Conservation (phyloP, 1,140 invertebrate species). For the Drosophila littoralis region DNA sequence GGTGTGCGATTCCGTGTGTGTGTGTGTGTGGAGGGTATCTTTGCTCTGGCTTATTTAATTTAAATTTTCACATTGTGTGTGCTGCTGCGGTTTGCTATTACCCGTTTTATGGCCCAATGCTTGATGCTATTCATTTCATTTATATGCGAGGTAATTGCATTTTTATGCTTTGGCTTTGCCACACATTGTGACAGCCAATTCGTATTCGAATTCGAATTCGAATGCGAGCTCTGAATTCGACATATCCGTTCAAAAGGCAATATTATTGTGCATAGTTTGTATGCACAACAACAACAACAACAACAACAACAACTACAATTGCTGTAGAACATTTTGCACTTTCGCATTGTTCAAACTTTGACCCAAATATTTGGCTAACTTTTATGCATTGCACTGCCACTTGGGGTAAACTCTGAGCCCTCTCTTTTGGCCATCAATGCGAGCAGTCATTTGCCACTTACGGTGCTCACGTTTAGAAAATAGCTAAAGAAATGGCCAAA, state of each 20-base stretch:
- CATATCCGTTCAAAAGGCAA: slow-evolving; percentile 9
- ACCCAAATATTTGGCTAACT: slow-evolving; percentile 68
- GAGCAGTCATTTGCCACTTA: background rate
- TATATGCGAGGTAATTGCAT: slow-evolving; percentile 68
- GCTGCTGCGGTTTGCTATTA: slow-evolving; percentile 62
- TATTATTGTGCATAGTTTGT: slow-evolving; percentile 19
- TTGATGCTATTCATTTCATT: slow-evolving; percentile 59
- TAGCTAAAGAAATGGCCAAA: slow-evolving; percentile 4
- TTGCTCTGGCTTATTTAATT: slow-evolving; percentile 58
- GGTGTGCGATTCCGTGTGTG: background rate
- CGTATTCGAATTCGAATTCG: slow-evolving; percentile 15
- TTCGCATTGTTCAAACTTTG: slow-evolving; percentile 67
- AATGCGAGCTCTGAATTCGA: slow-evolving; percentile 7
- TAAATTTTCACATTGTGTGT: slow-evolving; percentile 67
- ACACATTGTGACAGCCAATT: slow-evolving; percentile 43
- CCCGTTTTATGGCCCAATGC: slow-evolving; percentile 53
- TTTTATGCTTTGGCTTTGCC: slow-evolving; percentile 61
- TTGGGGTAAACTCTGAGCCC: slow-evolving; percentile 11
- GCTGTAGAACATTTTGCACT: slow-evolving; percentile 42
- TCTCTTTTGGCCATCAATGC: slow-evolving; percentile 16
- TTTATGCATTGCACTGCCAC: slow-evolving; percentile 37
- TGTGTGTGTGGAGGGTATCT: slow-evolving; percentile 12
- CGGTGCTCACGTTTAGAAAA: background rate
- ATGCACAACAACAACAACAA: slow-evolving; percentile 24
- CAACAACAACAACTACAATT: slow-evolving; percentile 15